phyloP scores from a whole-genome alignment of 2,113 vertebrate genomes.

The Ictidomys tridecemlineatus region DNA sequence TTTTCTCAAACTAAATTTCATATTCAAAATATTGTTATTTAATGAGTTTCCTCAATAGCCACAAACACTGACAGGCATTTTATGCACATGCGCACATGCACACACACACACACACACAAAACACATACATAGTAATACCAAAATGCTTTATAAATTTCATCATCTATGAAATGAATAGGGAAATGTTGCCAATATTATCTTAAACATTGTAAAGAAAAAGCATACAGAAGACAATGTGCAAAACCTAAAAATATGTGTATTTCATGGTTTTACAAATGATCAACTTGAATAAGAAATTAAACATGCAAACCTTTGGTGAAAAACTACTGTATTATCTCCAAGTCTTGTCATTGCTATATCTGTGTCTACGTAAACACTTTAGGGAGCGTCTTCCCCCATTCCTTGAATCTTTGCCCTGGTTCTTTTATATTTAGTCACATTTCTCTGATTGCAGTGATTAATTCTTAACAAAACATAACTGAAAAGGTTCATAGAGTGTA shows the following conservation, averaged over 20 bases:
- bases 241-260: slow-evolving; percentile 35
- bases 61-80: background rate
- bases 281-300: background rate
- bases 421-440: slow-evolving; percentile 59
- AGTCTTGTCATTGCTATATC: background rate
- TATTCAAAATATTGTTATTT: slow-evolving; percentile 24
- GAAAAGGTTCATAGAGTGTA: slow-evolving; percentile 35
- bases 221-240: background rate
- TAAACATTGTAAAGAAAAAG: background rate
- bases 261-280: slow-evolving; percentile 1
- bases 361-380: background rate
- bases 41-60: slow-evolving; percentile 47
- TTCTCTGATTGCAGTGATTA: slow-evolving; percentile 41
- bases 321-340: background rate
- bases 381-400: background rate
- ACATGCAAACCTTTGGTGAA: background rate
- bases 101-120: background rate
- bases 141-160: slow-evolving; percentile 43
- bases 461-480: slow-evolving; percentile 73
- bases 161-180: background rate
- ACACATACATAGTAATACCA: background rate
- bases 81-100: background rate
- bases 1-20: background rate
- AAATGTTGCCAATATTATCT: background rate
- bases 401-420: slow-evolving; percentile 35